Base-by-base conservation (phyloP, 2,113 vertebrate species). In the Gobiocypris rarus region DNA sequence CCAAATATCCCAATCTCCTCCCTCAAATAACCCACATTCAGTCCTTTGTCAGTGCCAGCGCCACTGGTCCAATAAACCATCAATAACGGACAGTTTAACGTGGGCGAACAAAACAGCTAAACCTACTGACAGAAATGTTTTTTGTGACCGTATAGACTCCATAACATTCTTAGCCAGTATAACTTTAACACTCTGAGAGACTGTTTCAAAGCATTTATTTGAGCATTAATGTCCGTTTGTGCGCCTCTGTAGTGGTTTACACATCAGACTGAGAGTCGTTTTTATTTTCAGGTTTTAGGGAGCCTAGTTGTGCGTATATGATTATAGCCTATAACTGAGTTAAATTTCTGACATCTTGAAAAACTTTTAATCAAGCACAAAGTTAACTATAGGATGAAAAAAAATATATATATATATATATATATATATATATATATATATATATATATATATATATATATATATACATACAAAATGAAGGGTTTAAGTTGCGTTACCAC, bases 1-100 rank as follows among this genome's bases (percentile, higher is more conserved):
- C 38, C 13, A 50, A 84, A 82, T 85, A 59, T 24, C 86, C 28
- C 9, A 84, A 76, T 81, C 41, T 22, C n/a, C 83, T 82, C 45
- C 86, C 82, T 90, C 58, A 84, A 74, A 75, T 54, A 86, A 88
- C 83, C 76, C n/a, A 77, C 83, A 88, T 87, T 5, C 34, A 81
- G 75, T 83, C 79, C 86, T 88, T 88, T 85, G 84, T 91, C 76
- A 45, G 70, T 67, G 38, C 26, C 52, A 70, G 43, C 52, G 65
- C 58, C 76, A 89, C 78, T 88, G 26, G 73, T 76, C 26, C 75
- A 58, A 24, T 24, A 45, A 41, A 41, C 58, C 3, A 74, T 54
- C 22, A 58, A 67, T 79, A 77, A 77, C 75, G 41, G 81, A 43
- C 34, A 56, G 79, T 15, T 87, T 58, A 48, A 82, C n/a, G 65